Evolutionary conservation across 2,797 vertebrate species (phyloP), one percentile per base, ranked within the genome.

Genomic region (Triplophysa yarkandensis): DNA sequence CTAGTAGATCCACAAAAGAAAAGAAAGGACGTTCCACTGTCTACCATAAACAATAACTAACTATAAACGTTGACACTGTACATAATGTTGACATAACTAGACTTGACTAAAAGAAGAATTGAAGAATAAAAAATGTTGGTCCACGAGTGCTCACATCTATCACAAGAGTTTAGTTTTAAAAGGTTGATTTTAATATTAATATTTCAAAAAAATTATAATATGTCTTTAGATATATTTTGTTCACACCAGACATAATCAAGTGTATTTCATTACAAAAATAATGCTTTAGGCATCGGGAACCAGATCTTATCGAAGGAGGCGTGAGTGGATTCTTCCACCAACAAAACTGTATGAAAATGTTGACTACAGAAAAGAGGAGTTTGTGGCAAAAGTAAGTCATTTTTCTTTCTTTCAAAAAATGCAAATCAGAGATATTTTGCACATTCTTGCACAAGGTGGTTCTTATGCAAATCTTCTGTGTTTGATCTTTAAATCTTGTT

Each of bases 291-390:
- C 55, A 68, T 61, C 63, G 6, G 50, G 50, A 71, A 19, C 27
- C 44, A 76, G 74, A 67, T 52, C 76, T 28, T 85, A 43, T n/a
- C 91, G 96, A 74, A 90, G 86, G 65, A 98, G 95, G 85, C 91
- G 96, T 62, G 93, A 96, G 70, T 98, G 97, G 96, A 88, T 98
- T 83, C 88, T 93, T 81, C 96, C 96, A 81, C 93, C 97, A 0
- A 75, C 89, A 0, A 92, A 89, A 58, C 85, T 96, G 34, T 54
- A 41, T 28, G 97, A 99, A 84, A 95, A 94, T 66, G 82, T 77
- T 6, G 89, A 96, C 85, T 95, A 96, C 83, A 93, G 88, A 1
- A 73, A 91, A 4, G 88, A 72, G 68, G 82, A 88, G 17, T 94
- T 83, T 23, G 94, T 98, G 68, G 95, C 95, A 77, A 96, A 85